Evolutionary conservation across 1,140 invertebrate genomes (phyloP).

Genomic region (Gryllus bimaculatus): DNA sequence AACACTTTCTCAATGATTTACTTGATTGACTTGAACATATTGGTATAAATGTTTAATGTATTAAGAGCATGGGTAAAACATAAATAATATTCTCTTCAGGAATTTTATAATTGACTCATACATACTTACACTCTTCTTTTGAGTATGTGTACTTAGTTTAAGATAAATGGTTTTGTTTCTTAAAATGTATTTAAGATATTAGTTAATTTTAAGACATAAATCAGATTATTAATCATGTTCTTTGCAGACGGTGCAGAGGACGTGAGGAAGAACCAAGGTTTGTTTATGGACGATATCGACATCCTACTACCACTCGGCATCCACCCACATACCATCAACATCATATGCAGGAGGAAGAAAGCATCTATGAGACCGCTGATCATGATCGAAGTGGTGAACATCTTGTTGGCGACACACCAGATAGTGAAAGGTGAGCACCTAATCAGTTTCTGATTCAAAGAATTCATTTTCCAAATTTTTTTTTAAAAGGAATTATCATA

Average conservation of each 20-base stretch:
- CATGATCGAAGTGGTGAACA: constrained; percentile 44
- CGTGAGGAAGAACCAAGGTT: constrained; percentile 38
- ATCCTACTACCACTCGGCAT: constrained; percentile 52
- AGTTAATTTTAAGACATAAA: background rate
- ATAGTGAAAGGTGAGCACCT: constrained; percentile 66
- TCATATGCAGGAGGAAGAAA: constrained; percentile 65
- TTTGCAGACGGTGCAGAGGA: constrained; percentile 14
- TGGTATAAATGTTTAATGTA: too few species aligned
- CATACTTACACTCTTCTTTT: too few species aligned
- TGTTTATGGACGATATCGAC: constrained; percentile 70
- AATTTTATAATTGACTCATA: too few species aligned
- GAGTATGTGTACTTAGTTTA: too few species aligned
- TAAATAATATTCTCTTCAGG: too few species aligned
- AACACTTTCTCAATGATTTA: too few species aligned
- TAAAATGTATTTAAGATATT: too few species aligned
- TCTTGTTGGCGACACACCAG: constrained; percentile 56
- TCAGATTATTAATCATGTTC: background rate
- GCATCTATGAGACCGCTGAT: constrained; percentile 76
- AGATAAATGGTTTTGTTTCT: too few species aligned
- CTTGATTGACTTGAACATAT: too few species aligned
- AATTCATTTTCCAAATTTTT: too few species aligned
- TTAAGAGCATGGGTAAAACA: too few species aligned
- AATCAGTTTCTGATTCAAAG: background rate
- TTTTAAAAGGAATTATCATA: too few species aligned
- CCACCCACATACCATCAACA: constrained; percentile 31